Conservation (phyloP, 2,113 vertebrate genomes). For the Gasterosteus nipponicus region DNA sequence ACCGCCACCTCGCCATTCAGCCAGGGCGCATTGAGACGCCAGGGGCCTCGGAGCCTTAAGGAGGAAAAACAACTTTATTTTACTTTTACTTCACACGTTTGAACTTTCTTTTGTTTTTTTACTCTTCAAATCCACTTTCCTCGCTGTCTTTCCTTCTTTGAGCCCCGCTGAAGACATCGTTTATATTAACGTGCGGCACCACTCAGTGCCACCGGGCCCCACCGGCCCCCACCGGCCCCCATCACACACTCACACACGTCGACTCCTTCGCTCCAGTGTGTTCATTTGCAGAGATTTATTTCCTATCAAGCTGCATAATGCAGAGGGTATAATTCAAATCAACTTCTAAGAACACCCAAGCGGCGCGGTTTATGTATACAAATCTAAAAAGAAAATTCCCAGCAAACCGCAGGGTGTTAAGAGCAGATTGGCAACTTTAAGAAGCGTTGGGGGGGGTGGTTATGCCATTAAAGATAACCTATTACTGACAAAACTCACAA, state of each 20-base stretch:
- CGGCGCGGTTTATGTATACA: slow-evolving; percentile 70
- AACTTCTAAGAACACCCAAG: slow-evolving; percentile 77
- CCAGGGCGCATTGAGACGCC: slow-evolving; percentile 39
- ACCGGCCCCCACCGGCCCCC: slow-evolving; percentile 23
- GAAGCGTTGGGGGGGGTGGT: slow-evolving; percentile 53
- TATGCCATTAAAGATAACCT: slow-evolving; percentile 63
- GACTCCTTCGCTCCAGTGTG: slow-evolving; percentile 64
- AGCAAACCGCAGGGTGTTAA: slow-evolving; percentile 58
- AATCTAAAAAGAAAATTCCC: slow-evolving; percentile 57
- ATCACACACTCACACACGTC: slow-evolving; percentile 27
- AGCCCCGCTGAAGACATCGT: slow-evolving; percentile 68
- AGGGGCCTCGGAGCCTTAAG: no score
- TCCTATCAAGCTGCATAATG: slow-evolving; percentile 80
- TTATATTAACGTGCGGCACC: slow-evolving; percentile 80
- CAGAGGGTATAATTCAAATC: slow-evolving; percentile 80
- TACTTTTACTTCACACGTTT: slow-evolving; percentile 1
- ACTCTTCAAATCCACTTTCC: slow-evolving; percentile 25
- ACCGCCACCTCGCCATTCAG: slow-evolving; percentile 84
- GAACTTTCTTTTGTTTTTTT: not conserved
- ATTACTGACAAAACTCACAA: slow-evolving; percentile 54
- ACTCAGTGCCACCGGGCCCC: slow-evolving; percentile 32
- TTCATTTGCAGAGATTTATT: slow-evolving; percentile 84
- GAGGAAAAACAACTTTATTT: not conserved
- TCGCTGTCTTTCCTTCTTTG: slow-evolving; percentile 15
- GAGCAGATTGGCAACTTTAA: slow-evolving; percentile 66